A percentile compares a stretch with the other conserved stretches of the same genome.
Conservation (phyloP, 2,888 invertebrate genomes). For the Phyllotreta cruciferae region DNA sequence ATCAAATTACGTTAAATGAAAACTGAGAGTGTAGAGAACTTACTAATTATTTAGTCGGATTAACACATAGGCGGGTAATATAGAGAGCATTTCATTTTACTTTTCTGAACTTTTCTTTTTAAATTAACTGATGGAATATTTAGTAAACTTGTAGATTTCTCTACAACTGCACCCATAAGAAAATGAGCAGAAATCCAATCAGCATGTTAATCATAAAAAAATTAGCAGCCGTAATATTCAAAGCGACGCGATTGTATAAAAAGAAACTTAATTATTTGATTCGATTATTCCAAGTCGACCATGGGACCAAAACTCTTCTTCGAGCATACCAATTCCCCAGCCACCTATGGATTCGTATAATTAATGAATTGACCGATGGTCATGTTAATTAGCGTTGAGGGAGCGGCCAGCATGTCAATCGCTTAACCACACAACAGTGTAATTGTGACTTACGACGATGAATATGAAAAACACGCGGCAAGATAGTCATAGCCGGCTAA, state of each 20-base stretch:
- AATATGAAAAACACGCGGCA: constrained; percentile 49
- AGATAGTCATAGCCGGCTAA: constrained; percentile 48
- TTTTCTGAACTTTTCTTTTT: no score
- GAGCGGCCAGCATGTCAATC: constrained; percentile 43
- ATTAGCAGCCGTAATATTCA: background rate
- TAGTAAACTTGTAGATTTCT: no score
- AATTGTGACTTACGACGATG: constrained; percentile 50
- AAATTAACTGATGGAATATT: no score
- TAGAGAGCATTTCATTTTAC: no score
- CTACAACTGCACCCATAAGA: no score
- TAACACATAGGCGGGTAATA: no score
- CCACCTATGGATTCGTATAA: constrained; percentile 42
- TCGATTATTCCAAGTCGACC: background rate
- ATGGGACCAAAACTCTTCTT: constrained; percentile 11
- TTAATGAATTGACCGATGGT: constrained; percentile 47
- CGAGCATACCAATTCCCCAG: constrained; percentile 22
- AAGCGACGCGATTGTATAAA: background rate
- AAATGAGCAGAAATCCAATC: no score
- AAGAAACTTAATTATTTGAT: constrained; percentile 9
- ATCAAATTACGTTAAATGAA: constrained; percentile 27
- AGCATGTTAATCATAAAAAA: no score
- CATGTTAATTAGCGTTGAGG: constrained; percentile 48
- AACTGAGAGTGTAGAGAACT: background rate
- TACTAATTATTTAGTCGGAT: background rate
- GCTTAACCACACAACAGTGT: constrained; percentile 36